Conservation (phyloP, 1,140 invertebrate species). For the Dinothrombium tinctorium region DNA sequence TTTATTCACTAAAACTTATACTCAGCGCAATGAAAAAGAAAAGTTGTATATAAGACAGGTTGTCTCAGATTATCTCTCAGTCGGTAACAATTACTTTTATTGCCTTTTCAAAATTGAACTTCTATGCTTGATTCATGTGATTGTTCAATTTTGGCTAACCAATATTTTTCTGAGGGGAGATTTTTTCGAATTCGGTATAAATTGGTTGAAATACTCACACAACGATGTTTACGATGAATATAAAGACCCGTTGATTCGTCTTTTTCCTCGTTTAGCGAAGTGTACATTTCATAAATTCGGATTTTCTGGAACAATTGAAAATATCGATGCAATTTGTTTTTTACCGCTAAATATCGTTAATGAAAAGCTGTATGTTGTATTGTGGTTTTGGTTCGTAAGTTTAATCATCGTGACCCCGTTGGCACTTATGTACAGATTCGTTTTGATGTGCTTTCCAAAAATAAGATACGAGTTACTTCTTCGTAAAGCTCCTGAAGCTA, state of each 20-base stretch:
- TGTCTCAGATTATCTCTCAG: neutral
- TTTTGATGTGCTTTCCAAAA: neutral
- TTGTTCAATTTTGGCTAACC: slow-evolving; percentile 20
- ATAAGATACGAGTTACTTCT: neutral
- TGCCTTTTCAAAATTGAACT: slow-evolving; percentile 37
- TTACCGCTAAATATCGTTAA: slow-evolving; percentile 63
- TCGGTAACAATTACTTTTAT: slow-evolving; percentile 34
- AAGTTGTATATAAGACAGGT: neutral
- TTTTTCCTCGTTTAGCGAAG: slow-evolving; percentile 68
- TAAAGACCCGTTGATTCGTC: slow-evolving; percentile 30
- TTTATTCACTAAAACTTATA: slow-evolving; percentile 20
- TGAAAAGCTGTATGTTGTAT: slow-evolving; percentile 82
- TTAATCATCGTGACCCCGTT: slow-evolving; percentile 14
- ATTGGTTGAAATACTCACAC: slow-evolving; percentile 53
- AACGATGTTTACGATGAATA: slow-evolving; percentile 40
- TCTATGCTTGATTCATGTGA: slow-evolving; percentile 17
- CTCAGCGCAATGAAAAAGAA: slow-evolving; percentile 4
- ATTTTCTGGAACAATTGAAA: slow-evolving; percentile 31
- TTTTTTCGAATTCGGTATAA: slow-evolving; percentile 17
- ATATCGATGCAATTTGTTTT: slow-evolving; percentile 32
- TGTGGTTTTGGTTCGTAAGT: slow-evolving; percentile 57
- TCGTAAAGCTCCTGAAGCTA: neutral
- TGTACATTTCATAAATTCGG: slow-evolving; percentile 78
- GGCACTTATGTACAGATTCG: neutral
- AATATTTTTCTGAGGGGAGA: slow-evolving; percentile 31